phyloP scores from a whole-genome alignment of 2,797 vertebrate species.

The Gallirallus australis region DNA sequence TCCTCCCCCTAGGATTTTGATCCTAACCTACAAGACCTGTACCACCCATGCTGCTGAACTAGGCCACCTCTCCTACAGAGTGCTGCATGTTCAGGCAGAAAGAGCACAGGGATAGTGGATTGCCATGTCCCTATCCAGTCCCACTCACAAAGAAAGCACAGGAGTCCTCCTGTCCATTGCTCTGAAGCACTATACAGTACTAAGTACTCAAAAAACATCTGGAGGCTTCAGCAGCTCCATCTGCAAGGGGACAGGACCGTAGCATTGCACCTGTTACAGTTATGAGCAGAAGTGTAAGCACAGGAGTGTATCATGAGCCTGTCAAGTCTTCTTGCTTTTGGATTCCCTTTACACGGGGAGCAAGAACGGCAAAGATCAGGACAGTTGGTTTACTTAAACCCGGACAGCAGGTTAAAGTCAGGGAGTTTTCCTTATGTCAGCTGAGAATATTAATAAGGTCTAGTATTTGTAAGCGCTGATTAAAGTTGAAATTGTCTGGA shows the following conservation, averaged over 20 bases:
- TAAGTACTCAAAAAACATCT: not conserved
- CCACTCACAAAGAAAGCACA: not conserved
- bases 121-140: not conserved
- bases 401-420: not conserved
- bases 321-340: rapidly evolving
- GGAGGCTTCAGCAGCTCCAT: not conserved
- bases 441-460: not conserved
- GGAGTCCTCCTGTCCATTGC: not conserved
- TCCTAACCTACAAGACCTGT: not conserved
- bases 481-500: not conserved
- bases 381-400: not conserved
- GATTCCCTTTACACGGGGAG: not conserved
- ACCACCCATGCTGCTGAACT: not conserved
- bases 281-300: not conserved
- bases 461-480: not conserved
- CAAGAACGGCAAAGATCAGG: not conserved
- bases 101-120: not conserved
- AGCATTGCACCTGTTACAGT: not conserved
- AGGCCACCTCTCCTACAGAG: not conserved
- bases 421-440: not conserved
- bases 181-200: not conserved
- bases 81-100: not conserved
- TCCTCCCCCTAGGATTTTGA: not conserved
- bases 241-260: not conserved
- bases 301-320: rapidly evolving